These are phyloP conservation scores for Dicranocentrus wangi DNA, from an alignment of 2,888 invertebrate genomes.

Conservation along the genomic window DNA sequence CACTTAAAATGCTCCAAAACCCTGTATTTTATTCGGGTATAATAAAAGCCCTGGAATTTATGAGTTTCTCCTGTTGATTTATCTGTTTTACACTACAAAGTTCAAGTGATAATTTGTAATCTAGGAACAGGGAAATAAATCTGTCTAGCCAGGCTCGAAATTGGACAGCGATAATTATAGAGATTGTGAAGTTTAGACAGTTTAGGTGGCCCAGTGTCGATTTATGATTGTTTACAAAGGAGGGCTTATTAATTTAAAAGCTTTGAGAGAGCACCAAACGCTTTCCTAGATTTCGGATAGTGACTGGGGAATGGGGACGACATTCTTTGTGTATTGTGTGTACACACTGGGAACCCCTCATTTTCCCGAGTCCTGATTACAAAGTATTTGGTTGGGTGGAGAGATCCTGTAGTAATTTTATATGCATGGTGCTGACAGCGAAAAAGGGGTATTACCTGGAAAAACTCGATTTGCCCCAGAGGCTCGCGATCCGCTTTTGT, in stretches of 20 bases:
- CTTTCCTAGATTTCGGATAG: neutral
- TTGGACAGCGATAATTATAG: conserved; percentile 58
- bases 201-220: conserved; percentile 20
- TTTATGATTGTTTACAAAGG: conserved; percentile 38
- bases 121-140: conserved; percentile 53
- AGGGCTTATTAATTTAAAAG: conserved; percentile 45
- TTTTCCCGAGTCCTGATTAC: neutral
- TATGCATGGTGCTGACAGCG: too few species aligned
- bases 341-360: neutral
- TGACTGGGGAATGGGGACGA: neutral
- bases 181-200: conserved; percentile 41
- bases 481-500: too few species aligned
- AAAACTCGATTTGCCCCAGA: neutral
- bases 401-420: too few species aligned
- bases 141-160: conserved; percentile 28
- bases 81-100: conserved; percentile 52
- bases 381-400: too few species aligned
- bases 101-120: conserved; percentile 63
- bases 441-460: too few species aligned
- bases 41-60: conserved; percentile 55
- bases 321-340: neutral
- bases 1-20: conserved; percentile 3
- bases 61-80: conserved; percentile 64
- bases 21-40: conserved; percentile 6
- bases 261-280: conserved; percentile 12